Base-by-base conservation (phyloP, 2,797 vertebrate genomes). In the Chaenodraco wilsoni region DNA sequence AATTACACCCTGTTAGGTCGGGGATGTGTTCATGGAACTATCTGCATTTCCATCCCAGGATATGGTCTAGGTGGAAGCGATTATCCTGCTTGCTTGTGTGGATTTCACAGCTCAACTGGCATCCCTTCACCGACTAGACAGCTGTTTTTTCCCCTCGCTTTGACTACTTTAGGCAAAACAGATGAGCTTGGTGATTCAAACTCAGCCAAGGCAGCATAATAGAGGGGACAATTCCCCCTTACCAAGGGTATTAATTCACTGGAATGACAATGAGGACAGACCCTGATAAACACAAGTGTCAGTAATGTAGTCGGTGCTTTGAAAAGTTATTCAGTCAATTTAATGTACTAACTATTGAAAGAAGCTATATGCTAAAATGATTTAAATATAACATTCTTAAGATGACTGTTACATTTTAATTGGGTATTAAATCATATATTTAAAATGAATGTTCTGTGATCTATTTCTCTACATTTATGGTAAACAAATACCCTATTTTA, bases 51-150 rank as follows among this genome's bases (percentile, higher is more conserved):
- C 76, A 83, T 83, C 70, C 60, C 61, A 61, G 77, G 77, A 88
- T 86, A 63, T 76, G 64, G 85, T 87, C 83, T 76, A 82, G 74
- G 73, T 81, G 70, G 79, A 82, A 63, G 84, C 83, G 83, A 91
- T 91, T 87, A 91, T 81, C 77, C 82, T 80, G 78, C 87, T 86
- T 84, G 81, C 78, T 88, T 90, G 82, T 85, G 84, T 85, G 81
- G 79, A 88, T 90, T 91, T 92, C 86, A 92, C 87, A 88, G 88
- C 86, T 90, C 84, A 88, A 83, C 79, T 88, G 85, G 81, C 74
- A 46, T 80, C 78, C 67, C 69, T 89, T 86, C 84, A 74, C 76
- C 70, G 84, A 87, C 82, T 74, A 83, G 87, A 87, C 88, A 91
- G 87, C 88, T 87, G 88, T 86, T 86, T 85, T 79, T 81, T 27